phyloP scores from a whole-genome alignment of 2,888 invertebrate genomes.

The Drosophila gaucha region DNA sequence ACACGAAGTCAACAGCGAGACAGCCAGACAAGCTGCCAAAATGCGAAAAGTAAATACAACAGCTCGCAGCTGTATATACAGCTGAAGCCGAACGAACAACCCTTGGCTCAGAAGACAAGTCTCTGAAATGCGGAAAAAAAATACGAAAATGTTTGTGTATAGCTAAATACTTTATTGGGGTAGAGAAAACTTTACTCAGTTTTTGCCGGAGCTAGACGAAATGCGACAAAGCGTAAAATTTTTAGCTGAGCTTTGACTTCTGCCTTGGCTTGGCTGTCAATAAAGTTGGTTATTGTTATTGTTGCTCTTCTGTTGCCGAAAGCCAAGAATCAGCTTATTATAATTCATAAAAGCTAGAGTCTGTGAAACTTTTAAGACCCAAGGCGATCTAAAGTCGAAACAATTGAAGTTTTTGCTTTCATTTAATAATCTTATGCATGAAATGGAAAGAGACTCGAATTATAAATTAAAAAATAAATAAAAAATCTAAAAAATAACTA shows the following conservation, averaged over 20 bases:
- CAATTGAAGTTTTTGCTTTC: not conserved
- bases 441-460: not conserved
- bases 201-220: constrained; percentile 23
- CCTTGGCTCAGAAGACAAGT: constrained; percentile 24
- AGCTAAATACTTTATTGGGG: constrained; percentile 45
- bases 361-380: constrained; percentile 22
- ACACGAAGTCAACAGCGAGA: constrained; percentile 31
- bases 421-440: not conserved
- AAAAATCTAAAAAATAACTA: too few relatives aligned
- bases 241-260: constrained; percentile 35
- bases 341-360: constrained; percentile 30
- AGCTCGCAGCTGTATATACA: constrained; percentile 1
- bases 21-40: constrained; percentile 24
- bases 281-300: constrained; percentile 22
- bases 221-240: constrained; percentile 30
- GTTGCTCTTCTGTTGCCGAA: constrained; percentile 19
- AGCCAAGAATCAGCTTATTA: constrained; percentile 33
- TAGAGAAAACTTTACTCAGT: constrained; percentile 27
- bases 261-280: constrained; percentile 29
- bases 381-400: constrained; percentile 3
- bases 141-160: constrained; percentile 14
- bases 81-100: constrained; percentile 25
- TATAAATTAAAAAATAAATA: not conserved
- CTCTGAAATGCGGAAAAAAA: constrained; percentile 5
- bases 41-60: constrained; percentile 25